Evolutionary conservation across 2,888 invertebrate genomes (phyloP).

Genomic region (Sycophila texana): DNA sequence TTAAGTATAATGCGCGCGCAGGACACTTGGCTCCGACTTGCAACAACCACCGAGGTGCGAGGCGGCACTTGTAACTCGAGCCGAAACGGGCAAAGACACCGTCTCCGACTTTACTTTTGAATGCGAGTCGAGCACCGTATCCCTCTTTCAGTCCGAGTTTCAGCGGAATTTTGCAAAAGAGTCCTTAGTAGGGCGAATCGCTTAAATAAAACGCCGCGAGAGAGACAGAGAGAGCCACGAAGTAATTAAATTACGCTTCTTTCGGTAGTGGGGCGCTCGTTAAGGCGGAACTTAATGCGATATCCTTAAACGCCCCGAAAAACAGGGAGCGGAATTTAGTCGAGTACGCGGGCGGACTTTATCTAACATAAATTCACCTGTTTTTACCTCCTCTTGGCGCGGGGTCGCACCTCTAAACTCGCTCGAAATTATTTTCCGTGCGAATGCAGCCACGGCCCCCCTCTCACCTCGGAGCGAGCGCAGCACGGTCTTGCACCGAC

Average conservation of each 20-base stretch:
- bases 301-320: slow-evolving; percentile 8
- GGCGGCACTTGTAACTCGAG: slow-evolving; percentile 21
- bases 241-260: neutral
- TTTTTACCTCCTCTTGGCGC: slow-evolving; percentile 24
- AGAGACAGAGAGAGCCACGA: neutral
- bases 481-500: neutral
- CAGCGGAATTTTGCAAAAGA: neutral
- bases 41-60: slow-evolving; percentile 37
- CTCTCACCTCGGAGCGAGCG: neutral
- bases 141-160: no score
- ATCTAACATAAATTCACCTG: slow-evolving; percentile 26
- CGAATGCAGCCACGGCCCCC: slow-evolving; percentile 3
- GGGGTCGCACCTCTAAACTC: slow-evolving; percentile 34
- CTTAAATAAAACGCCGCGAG: neutral
- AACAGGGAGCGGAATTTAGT: slow-evolving; percentile 39
- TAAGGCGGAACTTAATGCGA: slow-evolving; percentile 25
- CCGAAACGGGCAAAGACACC: slow-evolving; percentile 15
- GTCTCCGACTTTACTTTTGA: neutral
- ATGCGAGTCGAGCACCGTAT: neutral
- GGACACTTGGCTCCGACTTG: slow-evolving; percentile 29
- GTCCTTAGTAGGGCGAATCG: neutral
- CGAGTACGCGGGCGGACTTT: slow-evolving; percentile 2
- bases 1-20: slow-evolving; percentile 40
- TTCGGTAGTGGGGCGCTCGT: no score
- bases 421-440: slow-evolving; percentile 48